Conservation (phyloP, 2,888 invertebrate genomes). For the Sialis fuliginosa region DNA sequence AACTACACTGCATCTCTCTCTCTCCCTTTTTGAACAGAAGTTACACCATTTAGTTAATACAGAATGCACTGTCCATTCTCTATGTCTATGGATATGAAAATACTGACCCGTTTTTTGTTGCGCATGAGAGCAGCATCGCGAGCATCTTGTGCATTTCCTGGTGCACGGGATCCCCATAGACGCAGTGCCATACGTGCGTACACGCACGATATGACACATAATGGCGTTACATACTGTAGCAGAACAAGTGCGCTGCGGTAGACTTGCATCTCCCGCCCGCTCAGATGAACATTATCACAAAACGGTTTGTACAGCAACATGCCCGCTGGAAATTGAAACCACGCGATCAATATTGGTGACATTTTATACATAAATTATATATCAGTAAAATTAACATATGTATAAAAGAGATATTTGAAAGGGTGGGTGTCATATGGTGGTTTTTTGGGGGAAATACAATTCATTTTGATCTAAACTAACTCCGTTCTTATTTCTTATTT, state of each 20-base stretch:
- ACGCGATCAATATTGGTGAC: background rate
- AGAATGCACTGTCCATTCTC: no score
- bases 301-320: conserved; percentile 34
- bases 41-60: no score
- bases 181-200: conserved; percentile 65
- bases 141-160: conserved; percentile 60
- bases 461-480: no score
- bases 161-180: conserved; percentile 62
- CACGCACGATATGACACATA: conserved; percentile 64
- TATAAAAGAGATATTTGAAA: no score
- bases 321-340: conserved; percentile 20
- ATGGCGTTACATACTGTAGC: conserved; percentile 55
- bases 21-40: no score
- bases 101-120: conserved; percentile 66
- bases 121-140: conserved; percentile 62
- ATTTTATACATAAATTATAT: no score
- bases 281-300: conserved; percentile 36
- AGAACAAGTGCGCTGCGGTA: conserved; percentile 38
- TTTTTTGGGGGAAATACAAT: no score
- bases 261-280: conserved; percentile 33
- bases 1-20: no score
- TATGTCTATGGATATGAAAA: no score
- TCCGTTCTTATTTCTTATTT: no score
- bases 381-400: no score
- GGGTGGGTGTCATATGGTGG: no score